phyloP scores from a whole-genome alignment of 1,140 invertebrate species.

The Hypothenemus hampei region DNA sequence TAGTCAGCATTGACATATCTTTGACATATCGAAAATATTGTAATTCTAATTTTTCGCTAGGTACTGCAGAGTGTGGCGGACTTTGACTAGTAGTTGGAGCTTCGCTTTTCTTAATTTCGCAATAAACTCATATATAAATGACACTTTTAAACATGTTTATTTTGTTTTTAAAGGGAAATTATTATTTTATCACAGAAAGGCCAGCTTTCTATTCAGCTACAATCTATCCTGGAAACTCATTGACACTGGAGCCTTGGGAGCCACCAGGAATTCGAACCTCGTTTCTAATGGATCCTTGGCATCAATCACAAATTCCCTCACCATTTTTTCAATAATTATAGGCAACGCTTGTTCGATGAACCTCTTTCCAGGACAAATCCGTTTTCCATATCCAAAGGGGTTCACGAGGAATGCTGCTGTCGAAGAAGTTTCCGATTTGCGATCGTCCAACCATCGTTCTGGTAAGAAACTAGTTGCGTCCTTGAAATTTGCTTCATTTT shows the following conservation, averaged over 20 bases:
- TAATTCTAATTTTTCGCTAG: too few relatives aligned
- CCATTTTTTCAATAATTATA: slow-evolving; percentile 67
- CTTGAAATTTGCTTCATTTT: slow-evolving; percentile 72
- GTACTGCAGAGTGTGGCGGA: too few relatives aligned
- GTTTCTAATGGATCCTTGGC: slow-evolving; percentile 63
- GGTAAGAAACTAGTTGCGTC: slow-evolving; percentile 70
- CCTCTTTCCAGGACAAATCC: slow-evolving; percentile 77
- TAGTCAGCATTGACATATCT: too few relatives aligned
- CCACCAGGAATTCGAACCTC: slow-evolving; percentile 72
- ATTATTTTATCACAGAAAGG: too few relatives aligned
- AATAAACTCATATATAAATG: too few relatives aligned
- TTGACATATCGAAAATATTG: too few relatives aligned
- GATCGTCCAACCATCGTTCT: slow-evolving; percentile 66
- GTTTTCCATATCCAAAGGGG: slow-evolving; percentile 81
- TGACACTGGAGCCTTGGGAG: slow-evolving; percentile 65
- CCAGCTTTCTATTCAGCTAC: too few relatives aligned
- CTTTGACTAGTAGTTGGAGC: too few relatives aligned
- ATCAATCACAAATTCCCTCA: slow-evolving; percentile 64
- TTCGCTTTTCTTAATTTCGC: too few relatives aligned
- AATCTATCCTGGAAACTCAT: slow-evolving; percentile 56
- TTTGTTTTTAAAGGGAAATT: too few relatives aligned
- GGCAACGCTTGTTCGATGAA: slow-evolving; percentile 75
- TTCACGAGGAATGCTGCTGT: slow-evolving; percentile 61
- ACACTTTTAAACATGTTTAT: too few relatives aligned
- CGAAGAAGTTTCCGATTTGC: slow-evolving; percentile 44